phyloP scores from a whole-genome alignment of 2,888 invertebrate genomes.

The Andrena haemorrhoa region DNA sequence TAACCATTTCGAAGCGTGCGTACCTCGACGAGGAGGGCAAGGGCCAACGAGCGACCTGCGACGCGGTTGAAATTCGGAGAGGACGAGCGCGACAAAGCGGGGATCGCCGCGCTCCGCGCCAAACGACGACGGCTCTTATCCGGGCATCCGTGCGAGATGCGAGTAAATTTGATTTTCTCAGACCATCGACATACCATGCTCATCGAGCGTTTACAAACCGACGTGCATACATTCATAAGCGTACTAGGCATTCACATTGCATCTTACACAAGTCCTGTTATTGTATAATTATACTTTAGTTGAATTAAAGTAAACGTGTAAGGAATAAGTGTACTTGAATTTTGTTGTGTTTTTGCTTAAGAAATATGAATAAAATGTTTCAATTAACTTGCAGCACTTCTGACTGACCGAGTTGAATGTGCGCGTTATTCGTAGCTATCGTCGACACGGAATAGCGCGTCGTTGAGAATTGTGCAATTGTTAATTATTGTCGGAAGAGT shows the following conservation, averaged over 20 bases:
- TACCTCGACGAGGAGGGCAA: conserved; percentile 65
- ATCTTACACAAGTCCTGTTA: conserved; percentile 80
- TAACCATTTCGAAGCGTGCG: conserved; percentile 79
- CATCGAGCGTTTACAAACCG: conserved; percentile 59
- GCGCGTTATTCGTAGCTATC: not conserved
- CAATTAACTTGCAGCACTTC: conserved; percentile 66
- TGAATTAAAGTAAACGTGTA: conserved; percentile 81
- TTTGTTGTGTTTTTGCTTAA: conserved; percentile 85
- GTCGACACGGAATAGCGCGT: not conserved
- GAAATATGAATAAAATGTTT: conserved; percentile 83
- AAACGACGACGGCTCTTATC: conserved; percentile 61
- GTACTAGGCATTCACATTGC: conserved; percentile 68
- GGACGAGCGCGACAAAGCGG: conserved; percentile 43
- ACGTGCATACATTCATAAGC: conserved; percentile 68
- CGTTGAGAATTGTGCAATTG: not conserved
- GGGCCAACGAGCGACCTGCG: conserved; percentile 47
- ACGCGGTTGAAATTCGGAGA: conserved; percentile 47
- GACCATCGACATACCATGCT: conserved; percentile 58
- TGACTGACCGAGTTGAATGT: conserved; percentile 1
- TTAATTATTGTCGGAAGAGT: not conserved
- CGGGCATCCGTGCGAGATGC: conserved; percentile 63
- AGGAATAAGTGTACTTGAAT: conserved; percentile 83
- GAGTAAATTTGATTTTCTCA: conserved; percentile 71
- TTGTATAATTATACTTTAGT: conserved; percentile 82
- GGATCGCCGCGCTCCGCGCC: conserved; percentile 9